Evolutionary conservation across 2,888 invertebrate species (phyloP), one percentile per base, ranked within the genome.

Genomic region (Steinernema hermaphroditum): DNA sequence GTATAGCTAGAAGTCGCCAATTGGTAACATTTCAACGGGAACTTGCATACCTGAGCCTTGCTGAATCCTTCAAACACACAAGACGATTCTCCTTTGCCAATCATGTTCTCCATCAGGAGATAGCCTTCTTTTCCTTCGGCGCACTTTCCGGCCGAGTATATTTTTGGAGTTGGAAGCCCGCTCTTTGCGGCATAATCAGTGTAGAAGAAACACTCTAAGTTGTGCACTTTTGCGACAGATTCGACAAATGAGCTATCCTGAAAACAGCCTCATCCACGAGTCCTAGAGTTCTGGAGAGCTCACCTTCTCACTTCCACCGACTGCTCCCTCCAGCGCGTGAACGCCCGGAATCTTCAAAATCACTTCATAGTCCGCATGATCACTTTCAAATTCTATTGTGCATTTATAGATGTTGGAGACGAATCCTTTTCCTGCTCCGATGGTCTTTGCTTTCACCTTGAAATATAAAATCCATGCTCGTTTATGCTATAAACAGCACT

Each of bases 391-490:
- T 27, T 54, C 54, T 12, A 54, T 54, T 1, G 16, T 14, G 27
- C 54, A 54, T 14, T 54, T 27, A 16, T 54, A 54, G 24, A 54
- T 27, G 4, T 54, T 54, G 54, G 54, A 54, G 24, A 54, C 54
- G 54, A 54, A 54, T 14, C 54, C 54, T 22, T 54, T 54, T 14
- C 54, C 54, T 14, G 6, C 54, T 22, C 54, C 19, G 54, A 54
- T 54, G 24, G 9, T 24, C 27, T 27, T 4, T 4, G 54, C 54
- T 4, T 4, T 27, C 9, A 54, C 54, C 54, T 54, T 4, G 27
- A 54, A 54, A 12, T 4, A 37, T 4, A 12, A 12, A 8, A 8
- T 37, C 37, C 4, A 12, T 37, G 4, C 12, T 37, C 6, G 6
- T 37, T 12, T 8, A 12, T 37, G 4, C 37, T 37, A 37, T 37